Conservation (phyloP, 2,113 vertebrate species). For the Apodemus sylvaticus region DNA sequence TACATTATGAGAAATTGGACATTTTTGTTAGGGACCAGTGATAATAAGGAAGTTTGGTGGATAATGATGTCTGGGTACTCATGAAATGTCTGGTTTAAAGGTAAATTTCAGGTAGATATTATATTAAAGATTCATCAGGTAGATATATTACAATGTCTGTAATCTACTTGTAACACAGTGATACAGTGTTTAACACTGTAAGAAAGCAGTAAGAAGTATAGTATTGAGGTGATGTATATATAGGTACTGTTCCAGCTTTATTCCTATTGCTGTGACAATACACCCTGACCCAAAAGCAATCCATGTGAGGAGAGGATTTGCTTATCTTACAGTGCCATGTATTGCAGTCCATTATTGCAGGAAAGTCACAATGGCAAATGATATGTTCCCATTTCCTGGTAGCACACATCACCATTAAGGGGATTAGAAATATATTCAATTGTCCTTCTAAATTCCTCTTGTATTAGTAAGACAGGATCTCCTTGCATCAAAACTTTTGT, state of each 20-base stretch:
- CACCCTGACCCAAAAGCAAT: neutral
- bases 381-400: neutral
- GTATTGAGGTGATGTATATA: neutral
- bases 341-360: too few relatives aligned
- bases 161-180: neutral
- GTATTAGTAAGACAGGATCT: neutral
- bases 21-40: neutral
- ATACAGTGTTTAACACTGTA: neutral
- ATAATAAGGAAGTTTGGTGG: neutral
- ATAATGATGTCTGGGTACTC: slow-evolving; percentile 1
- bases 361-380: neutral
- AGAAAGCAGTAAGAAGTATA: neutral
- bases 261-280: neutral
- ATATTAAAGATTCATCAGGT: neutral
- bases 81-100: neutral
- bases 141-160: neutral
- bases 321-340: neutral
- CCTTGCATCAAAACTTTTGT: neutral
- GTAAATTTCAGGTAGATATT: neutral
- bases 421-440: neutral
- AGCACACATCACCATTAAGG: neutral
- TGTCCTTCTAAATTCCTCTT: neutral
- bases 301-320: neutral
- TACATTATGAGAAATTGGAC: neutral
- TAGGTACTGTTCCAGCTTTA: neutral